A percentile compares a stretch with the other conserved stretches of the same genome.
Evolutionary conservation across 2,113 vertebrate species (phyloP).

Genomic region (Choloepus hoffmanni): DNA sequence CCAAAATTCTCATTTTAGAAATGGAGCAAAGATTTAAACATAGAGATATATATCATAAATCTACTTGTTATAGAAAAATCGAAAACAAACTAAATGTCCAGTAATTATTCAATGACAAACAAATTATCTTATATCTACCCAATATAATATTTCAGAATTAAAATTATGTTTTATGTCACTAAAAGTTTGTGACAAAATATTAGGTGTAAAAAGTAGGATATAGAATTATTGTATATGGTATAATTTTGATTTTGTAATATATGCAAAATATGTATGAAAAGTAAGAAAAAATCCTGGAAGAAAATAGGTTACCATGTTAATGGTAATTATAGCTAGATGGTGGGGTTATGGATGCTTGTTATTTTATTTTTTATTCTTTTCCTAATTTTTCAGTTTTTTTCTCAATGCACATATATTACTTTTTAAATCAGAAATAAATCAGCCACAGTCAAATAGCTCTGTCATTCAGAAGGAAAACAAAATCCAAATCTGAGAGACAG

Average conservation of each 20-base stretch:
- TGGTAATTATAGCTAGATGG: neutral
- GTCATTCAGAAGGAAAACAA: neutral
- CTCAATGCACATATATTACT: neutral
- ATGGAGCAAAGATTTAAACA: neutral
- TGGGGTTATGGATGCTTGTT: neutral
- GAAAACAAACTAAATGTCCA: neutral
- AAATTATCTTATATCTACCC: constrained; percentile 4
- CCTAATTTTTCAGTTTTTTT: constrained; percentile 45
- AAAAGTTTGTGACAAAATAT: neutral
- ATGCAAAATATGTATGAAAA: neutral
- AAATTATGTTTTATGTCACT: neutral
- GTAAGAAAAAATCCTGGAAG: neutral
- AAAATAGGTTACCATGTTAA: neutral
- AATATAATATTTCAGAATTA: neutral
- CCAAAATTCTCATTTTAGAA: constrained; percentile 43
- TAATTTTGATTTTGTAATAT: constrained; percentile 15
- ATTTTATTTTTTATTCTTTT: neutral
- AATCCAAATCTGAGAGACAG: neutral
- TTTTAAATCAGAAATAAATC: constrained; percentile 38
- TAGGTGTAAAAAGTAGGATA: neutral
- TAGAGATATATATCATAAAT: neutral
- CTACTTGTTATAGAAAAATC: neutral
- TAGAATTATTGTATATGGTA: neutral
- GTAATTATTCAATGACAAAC: neutral
- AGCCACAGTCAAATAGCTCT: neutral